Conservation (phyloP, 1,140 invertebrate species). For the Drosophila gunungcola region DNA sequence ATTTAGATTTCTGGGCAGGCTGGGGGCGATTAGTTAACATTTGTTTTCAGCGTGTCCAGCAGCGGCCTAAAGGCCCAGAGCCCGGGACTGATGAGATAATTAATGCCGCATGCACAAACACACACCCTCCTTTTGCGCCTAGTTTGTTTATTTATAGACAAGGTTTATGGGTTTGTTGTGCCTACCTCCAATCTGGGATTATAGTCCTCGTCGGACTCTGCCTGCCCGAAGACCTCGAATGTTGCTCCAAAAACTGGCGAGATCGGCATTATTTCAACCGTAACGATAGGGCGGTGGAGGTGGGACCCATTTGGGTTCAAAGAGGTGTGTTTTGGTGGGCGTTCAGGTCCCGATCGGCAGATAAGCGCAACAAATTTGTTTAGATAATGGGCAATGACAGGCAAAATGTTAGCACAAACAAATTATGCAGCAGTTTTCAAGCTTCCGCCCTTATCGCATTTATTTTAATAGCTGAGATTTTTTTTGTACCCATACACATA, state of each 20-base stretch:
- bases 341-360: slow-evolving; percentile 6
- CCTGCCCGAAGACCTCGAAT: neutral
- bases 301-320: slow-evolving; percentile 4
- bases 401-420: slow-evolving; percentile 1
- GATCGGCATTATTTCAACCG: neutral
- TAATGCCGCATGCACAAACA: slow-evolving; percentile 41
- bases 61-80: slow-evolving; percentile 8
- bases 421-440: neutral
- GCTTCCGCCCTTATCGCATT: neutral
- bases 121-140: slow-evolving; percentile 8
- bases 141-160: slow-evolving; percentile 50
- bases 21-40: slow-evolving; percentile 65
- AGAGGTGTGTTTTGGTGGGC: slow-evolving; percentile 20
- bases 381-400: neutral
- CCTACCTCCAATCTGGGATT: slow-evolving; percentile 16
- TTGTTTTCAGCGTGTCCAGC: slow-evolving; percentile 77
- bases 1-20: slow-evolving; percentile 64
- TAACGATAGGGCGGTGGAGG: slow-evolving; percentile 6
- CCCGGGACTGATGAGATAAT: slow-evolving; percentile 63
- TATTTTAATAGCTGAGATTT: too few relatives aligned
- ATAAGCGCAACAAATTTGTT: neutral
- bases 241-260: slow-evolving; percentile 7
- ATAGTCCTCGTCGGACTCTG: slow-evolving; percentile 16
- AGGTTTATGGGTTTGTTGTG: slow-evolving; percentile 65
- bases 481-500: too few relatives aligned